Evolutionary conservation across 2,113 vertebrate species (phyloP).

Genomic region (Zeus faber): DNA sequence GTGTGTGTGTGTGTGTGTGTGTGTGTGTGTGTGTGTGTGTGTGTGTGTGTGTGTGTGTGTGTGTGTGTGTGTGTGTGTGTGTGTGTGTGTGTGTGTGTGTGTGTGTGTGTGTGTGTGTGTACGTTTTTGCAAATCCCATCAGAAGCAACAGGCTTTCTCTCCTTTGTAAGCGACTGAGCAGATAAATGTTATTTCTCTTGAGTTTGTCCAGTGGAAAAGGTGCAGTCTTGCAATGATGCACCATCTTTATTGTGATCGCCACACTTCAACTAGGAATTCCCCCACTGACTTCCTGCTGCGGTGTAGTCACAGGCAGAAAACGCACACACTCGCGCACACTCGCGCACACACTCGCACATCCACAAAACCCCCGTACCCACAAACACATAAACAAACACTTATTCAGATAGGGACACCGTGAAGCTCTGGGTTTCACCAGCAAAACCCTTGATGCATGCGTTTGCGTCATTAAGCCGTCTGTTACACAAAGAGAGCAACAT

Average conservation of each 20-base stretch:
- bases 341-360: slow-evolving; percentile 16
- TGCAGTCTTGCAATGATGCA: slow-evolving; percentile 51
- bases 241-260: slow-evolving; percentile 59
- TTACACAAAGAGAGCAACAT: slow-evolving; percentile 28
- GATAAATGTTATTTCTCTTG: too few species aligned
- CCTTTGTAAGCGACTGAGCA: too few species aligned
- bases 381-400: slow-evolving; percentile 32
- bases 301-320: slow-evolving; percentile 63
- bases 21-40: too few species aligned
- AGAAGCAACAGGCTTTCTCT: too few species aligned
- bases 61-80: too few species aligned
- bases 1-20: too few species aligned
- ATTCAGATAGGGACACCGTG: slow-evolving; percentile 44
- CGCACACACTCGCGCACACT: slow-evolving; percentile 39
- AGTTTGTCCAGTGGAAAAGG: slow-evolving; percentile 60
- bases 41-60: too few species aligned
- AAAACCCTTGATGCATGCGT: slow-evolving; percentile 48
- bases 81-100: too few species aligned
- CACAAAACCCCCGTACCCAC: too few species aligned
- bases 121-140: too few species aligned
- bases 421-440: slow-evolving; percentile 38
- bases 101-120: too few species aligned
- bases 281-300: slow-evolving; percentile 73
- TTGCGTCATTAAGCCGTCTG: slow-evolving; percentile 55
- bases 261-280: slow-evolving; percentile 73